phyloP scores from a whole-genome alignment of 2,113 vertebrate genomes.

The Oncorhynchus tshawytscha region DNA sequence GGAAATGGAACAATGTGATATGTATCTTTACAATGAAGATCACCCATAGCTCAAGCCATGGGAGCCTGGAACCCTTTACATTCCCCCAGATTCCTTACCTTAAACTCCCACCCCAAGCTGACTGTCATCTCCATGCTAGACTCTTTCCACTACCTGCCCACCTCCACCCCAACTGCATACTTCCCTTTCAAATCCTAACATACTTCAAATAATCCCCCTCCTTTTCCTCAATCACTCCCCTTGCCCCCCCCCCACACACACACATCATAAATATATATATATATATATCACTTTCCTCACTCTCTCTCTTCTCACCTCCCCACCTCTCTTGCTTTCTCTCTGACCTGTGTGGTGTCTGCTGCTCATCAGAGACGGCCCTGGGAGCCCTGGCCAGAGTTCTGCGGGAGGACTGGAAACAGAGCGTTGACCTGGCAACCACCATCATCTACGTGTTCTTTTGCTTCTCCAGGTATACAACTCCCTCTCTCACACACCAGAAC shows the following conservation, averaged over 20 bases:
- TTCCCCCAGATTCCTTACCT: slow-evolving; percentile 31
- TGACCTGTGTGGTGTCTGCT: slow-evolving; percentile 21
- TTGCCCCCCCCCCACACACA: background rate
- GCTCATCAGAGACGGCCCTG: slow-evolving; percentile 80
- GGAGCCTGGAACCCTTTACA: slow-evolving; percentile 26
- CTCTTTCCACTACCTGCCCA: background rate
- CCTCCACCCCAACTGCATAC: background rate
- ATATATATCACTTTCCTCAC: background rate
- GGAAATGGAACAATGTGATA: slow-evolving; percentile 21
- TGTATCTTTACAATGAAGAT: slow-evolving; percentile 19
- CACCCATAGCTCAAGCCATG: slow-evolving; percentile 30
- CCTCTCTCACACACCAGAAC: slow-evolving; percentile 1
- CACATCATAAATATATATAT: too few relatives aligned
- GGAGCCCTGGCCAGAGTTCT: slow-evolving; percentile 88
- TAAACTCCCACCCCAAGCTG: slow-evolving; percentile 10
- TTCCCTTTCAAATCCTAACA: slow-evolving; percentile 2
- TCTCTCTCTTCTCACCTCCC: slow-evolving; percentile 1
- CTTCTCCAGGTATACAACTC: slow-evolving; percentile 83
- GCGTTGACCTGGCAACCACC: slow-evolving; percentile 90
- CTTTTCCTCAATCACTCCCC: slow-evolving; percentile 4
- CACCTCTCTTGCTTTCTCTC: background rate
- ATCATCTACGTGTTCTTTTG: slow-evolving; percentile 94
- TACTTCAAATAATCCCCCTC: background rate
- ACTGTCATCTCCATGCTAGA: background rate
- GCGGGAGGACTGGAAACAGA: slow-evolving; percentile 94